Conservation (phyloP, 2,888 invertebrate species). For the Tethea ocularis region DNA sequence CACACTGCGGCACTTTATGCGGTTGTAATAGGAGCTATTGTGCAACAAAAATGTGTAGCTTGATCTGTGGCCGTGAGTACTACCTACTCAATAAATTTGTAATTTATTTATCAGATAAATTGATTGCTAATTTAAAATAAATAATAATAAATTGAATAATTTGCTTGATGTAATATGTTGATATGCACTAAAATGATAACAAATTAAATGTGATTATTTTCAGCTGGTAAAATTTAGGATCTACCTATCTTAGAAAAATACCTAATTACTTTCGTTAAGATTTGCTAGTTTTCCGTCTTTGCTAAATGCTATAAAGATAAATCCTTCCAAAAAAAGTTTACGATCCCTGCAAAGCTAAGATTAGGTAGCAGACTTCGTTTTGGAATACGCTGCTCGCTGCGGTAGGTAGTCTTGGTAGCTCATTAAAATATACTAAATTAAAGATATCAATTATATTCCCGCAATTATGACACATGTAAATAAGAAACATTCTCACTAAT, state of each 20-base stretch:
- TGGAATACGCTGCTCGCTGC: conserved; percentile 32
- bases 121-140: neutral
- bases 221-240: too few relatives aligned
- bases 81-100: too few relatives aligned
- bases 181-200: too few relatives aligned
- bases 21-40: too few relatives aligned
- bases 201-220: too few relatives aligned
- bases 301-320: neutral
- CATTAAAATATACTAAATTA: conserved; percentile 39
- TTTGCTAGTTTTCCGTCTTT: neutral
- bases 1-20: too few relatives aligned
- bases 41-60: too few relatives aligned
- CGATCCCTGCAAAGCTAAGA: neutral
- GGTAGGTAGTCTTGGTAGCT: conserved; percentile 50
- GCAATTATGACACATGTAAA: conserved; percentile 32
- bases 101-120: neutral
- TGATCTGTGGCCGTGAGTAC: too few relatives aligned
- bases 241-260: too few relatives aligned
- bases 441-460: conserved; percentile 40
- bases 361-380: neutral
- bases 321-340: neutral
- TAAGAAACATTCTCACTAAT: conserved; percentile 47
- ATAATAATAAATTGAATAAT: too few relatives aligned
- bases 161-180: too few relatives aligned
- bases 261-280: too few relatives aligned